Evolutionary conservation across 1,140 invertebrate species (phyloP).

Genomic region (Druon quercuslanigerum): DNA sequence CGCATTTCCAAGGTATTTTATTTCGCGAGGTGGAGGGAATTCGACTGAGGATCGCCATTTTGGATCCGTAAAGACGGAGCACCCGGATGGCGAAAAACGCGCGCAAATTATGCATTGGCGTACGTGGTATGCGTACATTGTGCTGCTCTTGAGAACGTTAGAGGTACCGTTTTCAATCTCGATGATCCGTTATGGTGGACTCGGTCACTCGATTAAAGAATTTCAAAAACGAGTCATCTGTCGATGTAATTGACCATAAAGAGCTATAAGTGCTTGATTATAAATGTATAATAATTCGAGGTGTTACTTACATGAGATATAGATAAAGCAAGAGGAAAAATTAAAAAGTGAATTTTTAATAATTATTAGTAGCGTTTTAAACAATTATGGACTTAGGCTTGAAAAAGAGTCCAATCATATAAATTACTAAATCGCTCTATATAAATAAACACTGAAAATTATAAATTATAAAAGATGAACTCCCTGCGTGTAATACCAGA

Average conservation of each 20-base stretch:
- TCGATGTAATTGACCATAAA: slow-evolving; percentile 3
- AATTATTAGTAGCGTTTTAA: too few relatives aligned
- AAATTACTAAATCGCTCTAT: too few relatives aligned
- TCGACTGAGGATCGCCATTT: neutral
- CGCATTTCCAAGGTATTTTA: neutral
- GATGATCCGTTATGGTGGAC: slow-evolving; percentile 56
- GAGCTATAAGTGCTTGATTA: too few relatives aligned
- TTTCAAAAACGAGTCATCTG: slow-evolving; percentile 31
- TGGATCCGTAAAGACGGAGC: neutral
- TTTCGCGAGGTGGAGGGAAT: neutral
- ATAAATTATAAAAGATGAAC: too few relatives aligned
- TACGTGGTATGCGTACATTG: slow-evolving; percentile 12
- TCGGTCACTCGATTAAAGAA: slow-evolving; percentile 32
- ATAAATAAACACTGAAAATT: too few relatives aligned
- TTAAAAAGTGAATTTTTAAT: too few relatives aligned
- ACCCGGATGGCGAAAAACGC: neutral
- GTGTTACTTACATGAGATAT: too few relatives aligned
- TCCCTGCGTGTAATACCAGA: too few relatives aligned
- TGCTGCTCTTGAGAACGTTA: neutral
- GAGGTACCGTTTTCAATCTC: slow-evolving; percentile 58
- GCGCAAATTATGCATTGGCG: slow-evolving; percentile 40
- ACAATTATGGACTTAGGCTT: too few relatives aligned
- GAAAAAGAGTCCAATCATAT: too few relatives aligned
- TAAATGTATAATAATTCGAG: too few relatives aligned
- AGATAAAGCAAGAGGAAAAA: too few relatives aligned